These are phyloP conservation scores for Octodon degus DNA, from an alignment of 2,113 vertebrate species.

Conservation along the genomic window DNA sequence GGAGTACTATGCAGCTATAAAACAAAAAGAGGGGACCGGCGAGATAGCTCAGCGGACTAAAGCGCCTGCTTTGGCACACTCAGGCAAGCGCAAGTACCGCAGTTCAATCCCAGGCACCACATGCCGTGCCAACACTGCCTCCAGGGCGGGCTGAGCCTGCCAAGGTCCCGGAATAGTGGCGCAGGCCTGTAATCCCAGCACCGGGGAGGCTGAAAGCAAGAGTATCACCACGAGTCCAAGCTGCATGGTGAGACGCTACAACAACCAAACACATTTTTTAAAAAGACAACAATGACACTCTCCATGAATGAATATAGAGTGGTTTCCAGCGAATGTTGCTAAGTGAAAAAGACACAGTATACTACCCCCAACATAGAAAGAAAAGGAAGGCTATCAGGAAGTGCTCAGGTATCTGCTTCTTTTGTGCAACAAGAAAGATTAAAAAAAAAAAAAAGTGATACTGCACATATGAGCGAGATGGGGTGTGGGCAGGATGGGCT, in stretches of 20 bases:
- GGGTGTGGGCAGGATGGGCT: neutral
- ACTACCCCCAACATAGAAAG: neutral
- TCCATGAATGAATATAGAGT: neutral
- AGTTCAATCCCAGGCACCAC: too few species aligned
- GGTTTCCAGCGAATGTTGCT: neutral
- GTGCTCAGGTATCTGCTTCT: neutral
- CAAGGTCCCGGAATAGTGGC: too few species aligned
- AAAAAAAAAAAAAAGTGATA: neutral
- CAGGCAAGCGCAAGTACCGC: too few species aligned
- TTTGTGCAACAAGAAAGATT: constrained; percentile 11
- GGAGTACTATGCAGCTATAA: neutral
- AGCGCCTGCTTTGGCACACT: too few species aligned
- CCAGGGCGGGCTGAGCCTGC: too few species aligned
- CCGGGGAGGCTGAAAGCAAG: too few species aligned
- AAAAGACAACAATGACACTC: neutral
- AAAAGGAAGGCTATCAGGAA: neutral
- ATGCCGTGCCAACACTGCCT: too few species aligned
- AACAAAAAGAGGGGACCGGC: neutral
- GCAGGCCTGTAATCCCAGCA: too few species aligned
- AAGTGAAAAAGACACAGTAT: neutral
- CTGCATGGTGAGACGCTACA: too few species aligned
- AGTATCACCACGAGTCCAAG: too few species aligned
- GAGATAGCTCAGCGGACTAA: too few species aligned
- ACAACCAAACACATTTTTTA: too few species aligned
- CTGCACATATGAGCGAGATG: neutral